These are phyloP conservation scores for Paguma larvata DNA, from an alignment of 2,797 vertebrate genomes.

Conservation along the genomic window DNA sequence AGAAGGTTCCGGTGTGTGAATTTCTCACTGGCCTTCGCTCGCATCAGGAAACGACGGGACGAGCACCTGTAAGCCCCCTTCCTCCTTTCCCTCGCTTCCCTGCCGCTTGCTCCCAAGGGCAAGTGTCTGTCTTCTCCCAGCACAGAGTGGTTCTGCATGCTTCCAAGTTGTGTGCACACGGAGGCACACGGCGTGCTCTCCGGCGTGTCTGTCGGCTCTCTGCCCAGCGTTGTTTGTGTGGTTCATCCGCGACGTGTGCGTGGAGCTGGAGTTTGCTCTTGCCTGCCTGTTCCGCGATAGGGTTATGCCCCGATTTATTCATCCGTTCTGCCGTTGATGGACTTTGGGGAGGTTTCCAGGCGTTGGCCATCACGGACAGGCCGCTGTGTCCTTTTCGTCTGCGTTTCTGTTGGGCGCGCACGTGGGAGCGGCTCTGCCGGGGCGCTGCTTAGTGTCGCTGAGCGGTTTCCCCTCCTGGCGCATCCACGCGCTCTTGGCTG, in stretches of 20 bases:
- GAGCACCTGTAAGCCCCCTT: accelerated
- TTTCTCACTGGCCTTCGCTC: accelerated
- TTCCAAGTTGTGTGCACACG: accelerated
- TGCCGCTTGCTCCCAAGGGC: not conserved
- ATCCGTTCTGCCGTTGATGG: not conserved
- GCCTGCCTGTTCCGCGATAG: not conserved
- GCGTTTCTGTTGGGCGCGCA: accelerated
- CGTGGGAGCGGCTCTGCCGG: not conserved
- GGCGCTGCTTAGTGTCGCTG: not conserved
- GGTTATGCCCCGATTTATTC: accelerated
- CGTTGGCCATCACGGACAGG: accelerated
- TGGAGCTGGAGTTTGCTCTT: accelerated
- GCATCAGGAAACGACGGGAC: accelerated
- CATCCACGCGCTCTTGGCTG: too few relatives aligned
- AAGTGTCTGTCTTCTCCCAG: not conserved
- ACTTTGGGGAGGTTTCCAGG: not conserved
- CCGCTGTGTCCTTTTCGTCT: not conserved
- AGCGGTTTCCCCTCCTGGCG: not conserved
- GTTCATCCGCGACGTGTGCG: accelerated
- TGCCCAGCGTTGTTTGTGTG: accelerated
- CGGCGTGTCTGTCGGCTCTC: not conserved
- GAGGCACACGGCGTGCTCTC: accelerated
- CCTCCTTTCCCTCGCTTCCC: too few relatives aligned
- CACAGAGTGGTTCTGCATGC: accelerated
- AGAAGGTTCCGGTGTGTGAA: not conserved